phyloP scores from a whole-genome alignment of 2,888 invertebrate species.

The Drosophila fungiperda region DNA sequence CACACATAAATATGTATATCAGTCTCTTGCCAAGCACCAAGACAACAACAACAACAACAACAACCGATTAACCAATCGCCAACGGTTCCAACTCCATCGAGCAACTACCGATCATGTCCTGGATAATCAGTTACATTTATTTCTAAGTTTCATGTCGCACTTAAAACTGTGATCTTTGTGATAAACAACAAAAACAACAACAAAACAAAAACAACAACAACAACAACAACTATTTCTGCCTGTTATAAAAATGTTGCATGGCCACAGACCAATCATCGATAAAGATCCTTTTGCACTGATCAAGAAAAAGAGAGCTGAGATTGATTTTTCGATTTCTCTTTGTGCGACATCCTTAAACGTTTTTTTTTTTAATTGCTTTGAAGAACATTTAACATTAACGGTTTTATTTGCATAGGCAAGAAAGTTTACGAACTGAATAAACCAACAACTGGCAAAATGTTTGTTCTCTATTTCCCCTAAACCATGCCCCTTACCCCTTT shows the following conservation, averaged over 20 bases:
- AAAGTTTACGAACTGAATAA: not conserved
- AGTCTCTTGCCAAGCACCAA: conserved; percentile 1
- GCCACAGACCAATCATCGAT: not conserved
- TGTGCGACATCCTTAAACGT: not conserved
- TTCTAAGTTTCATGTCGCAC: not conserved
- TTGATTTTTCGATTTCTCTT: not conserved
- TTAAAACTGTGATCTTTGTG: not conserved
- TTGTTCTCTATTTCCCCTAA: not conserved
- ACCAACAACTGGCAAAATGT: not conserved
- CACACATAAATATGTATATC: conserved; percentile 20
- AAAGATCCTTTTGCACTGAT: not conserved
- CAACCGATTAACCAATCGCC: not conserved
- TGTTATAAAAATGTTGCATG: not conserved
- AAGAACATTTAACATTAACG: not conserved
- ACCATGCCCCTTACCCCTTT: no score
- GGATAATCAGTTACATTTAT: not conserved
- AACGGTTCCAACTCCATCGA: not conserved
- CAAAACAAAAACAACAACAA: not conserved
- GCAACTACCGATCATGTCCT: not conserved
- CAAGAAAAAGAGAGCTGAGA: not conserved
- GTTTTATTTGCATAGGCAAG: not conserved
- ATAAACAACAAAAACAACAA: not conserved
- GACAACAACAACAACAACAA: not conserved
- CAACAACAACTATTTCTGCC: not conserved
- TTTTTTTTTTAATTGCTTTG: not conserved